phyloP scores from a whole-genome alignment of 2,888 invertebrate genomes.

The Drosophila paracracens region DNA sequence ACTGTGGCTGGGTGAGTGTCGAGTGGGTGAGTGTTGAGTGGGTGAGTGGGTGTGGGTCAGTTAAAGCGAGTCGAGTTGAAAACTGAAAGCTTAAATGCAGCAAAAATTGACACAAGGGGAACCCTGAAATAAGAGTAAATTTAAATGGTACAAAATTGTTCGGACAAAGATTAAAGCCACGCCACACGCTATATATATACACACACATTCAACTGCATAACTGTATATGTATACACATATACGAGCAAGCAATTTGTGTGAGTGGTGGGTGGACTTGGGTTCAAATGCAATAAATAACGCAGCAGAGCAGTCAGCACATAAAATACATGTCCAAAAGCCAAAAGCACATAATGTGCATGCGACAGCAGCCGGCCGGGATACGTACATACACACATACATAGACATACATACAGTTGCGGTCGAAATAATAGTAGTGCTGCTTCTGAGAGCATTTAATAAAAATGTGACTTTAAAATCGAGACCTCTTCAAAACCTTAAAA shows the following conservation, averaged over 20 bases:
- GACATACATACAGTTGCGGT: constrained; percentile 13
- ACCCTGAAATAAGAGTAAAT: constrained; percentile 31
- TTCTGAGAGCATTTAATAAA: not conserved
- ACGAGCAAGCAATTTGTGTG: constrained; percentile 61
- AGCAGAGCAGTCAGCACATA: constrained; percentile 65
- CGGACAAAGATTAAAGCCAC: constrained; percentile 72
- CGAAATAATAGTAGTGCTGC: not conserved
- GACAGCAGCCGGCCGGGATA: constrained; percentile 53
- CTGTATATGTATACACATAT: constrained; percentile 18
- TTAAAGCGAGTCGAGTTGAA: constrained; percentile 49
- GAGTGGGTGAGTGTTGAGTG: not conserved
- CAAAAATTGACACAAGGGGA: constrained; percentile 49
- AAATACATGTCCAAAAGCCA: constrained; percentile 52
- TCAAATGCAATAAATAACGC: constrained; percentile 76
- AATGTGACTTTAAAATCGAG: not conserved
- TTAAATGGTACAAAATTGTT: constrained; percentile 74
- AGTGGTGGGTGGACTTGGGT: constrained; percentile 46
- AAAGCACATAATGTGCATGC: constrained; percentile 56
- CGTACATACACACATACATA: constrained; percentile 1
- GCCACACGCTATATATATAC: constrained; percentile 18
- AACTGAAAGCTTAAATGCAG: constrained; percentile 67
- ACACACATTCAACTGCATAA: constrained; percentile 7
- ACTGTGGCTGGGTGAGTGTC: not conserved
- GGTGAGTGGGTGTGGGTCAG: constrained; percentile 29
- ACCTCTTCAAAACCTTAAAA: not conserved